Base-by-base conservation (phyloP, 2,888 invertebrate genomes). In the Synanthedon andrenaeformis region DNA sequence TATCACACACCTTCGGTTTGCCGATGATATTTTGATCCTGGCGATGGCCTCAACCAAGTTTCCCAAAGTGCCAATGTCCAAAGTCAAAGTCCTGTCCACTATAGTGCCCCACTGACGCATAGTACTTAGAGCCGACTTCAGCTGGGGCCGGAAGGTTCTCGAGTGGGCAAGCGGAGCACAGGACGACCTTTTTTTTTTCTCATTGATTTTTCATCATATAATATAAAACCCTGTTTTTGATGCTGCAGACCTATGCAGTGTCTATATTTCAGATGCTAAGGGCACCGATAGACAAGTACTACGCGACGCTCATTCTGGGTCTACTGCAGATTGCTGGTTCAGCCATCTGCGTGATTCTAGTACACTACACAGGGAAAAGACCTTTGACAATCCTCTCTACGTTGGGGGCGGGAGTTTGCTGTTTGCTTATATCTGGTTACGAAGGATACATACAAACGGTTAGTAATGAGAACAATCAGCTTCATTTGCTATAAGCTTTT, bases 221-320 rank as follows among this genome's bases (percentile, higher is more conserved):
- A 28, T 28, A 28, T 28, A 8, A 35, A 35, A 10, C 10, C 6
- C 35, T 10, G 10, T 35, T 10, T 8, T 35, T 35, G 17, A 49
- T 19, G 17, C 49, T 49, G 49, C 90, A 92, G 83, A 93, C 92
- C 0, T 94, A 91, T 64, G 92, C 94, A 14, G 93, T 94, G 4
- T 89, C 90, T 58, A 93, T 95, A 64, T 94, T 95, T 67, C 89
- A 90, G 52, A 89, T 89, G 56, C 69, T 95, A 23, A 89, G 92
- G 51, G 91, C 93, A 0, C 94, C 95, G 0, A 90, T 95, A 56
- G 91, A 94, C 66, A 91, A 92, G 67, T 94, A 93, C 76, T 90
- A 91, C 56, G 94, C 94, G 0, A 93, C 94, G 0, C 89, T 94
- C 45, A 79, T 93, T 35, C 79, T 95, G 28, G 95, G 94, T 0